phyloP scores from a whole-genome alignment of 2,113 vertebrate species.

The Lycaon pictus region DNA sequence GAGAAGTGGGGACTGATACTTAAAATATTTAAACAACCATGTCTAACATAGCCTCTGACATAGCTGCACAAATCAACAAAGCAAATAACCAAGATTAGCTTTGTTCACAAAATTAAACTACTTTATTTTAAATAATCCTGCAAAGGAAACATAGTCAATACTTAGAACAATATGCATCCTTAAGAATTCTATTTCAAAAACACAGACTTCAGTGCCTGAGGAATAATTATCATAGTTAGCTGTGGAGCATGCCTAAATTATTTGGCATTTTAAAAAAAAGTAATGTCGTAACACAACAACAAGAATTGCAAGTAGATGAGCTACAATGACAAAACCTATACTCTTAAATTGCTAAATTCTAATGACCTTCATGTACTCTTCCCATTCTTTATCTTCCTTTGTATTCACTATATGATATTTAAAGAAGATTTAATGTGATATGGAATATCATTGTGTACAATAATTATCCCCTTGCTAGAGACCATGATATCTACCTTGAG shows the following conservation, averaged over 20 bases:
- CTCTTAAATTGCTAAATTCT: neutral
- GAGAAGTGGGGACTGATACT: neutral
- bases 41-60: neutral
- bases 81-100: neutral
- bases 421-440: neutral
- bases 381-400: neutral
- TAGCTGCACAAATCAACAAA: neutral
- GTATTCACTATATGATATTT: neutral
- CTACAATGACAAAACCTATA: neutral
- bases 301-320: neutral
- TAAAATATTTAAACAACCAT: neutral
- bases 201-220: neutral
- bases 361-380: neutral
- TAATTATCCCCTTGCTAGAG: neutral
- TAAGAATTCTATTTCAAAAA: slow-evolving; percentile 26
- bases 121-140: slow-evolving; percentile 4
- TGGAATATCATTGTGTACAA: neutral
- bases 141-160: neutral
- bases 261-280: neutral
- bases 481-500: neutral
- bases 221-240: neutral
- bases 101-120: neutral
- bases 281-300: neutral
- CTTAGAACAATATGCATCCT: neutral
- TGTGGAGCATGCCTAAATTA: neutral